A percentile compares a stretch with the other conserved stretches of the same genome.
phyloP scores from a whole-genome alignment of 2,113 vertebrate genomes.

The Psammodynastes pulverulentus region DNA sequence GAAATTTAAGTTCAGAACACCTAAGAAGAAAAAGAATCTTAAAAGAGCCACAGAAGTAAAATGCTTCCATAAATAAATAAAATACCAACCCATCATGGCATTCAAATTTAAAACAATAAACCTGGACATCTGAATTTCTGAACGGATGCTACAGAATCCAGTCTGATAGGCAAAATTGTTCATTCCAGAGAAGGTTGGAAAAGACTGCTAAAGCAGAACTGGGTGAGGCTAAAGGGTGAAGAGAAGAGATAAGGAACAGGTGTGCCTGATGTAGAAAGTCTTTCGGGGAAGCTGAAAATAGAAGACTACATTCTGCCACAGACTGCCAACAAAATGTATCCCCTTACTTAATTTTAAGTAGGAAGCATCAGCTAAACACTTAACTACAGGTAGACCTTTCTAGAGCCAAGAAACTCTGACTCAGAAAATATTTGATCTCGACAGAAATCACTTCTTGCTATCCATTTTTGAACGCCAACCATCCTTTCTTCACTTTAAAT shows the following conservation, averaged over 20 bases:
- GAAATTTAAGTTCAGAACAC: not conserved
- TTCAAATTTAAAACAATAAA: not conserved
- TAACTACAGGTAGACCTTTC: not conserved
- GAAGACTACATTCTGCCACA: not conserved
- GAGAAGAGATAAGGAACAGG: not conserved
- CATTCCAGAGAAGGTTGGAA: not conserved
- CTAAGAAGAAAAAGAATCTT: not conserved
- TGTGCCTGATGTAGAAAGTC: not conserved
- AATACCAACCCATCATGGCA: not conserved
- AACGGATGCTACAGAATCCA: not conserved
- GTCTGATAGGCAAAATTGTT: not conserved
- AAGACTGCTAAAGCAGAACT: not conserved
- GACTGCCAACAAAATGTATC: not conserved
- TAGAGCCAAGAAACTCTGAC: not conserved
- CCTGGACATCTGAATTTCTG: not conserved
- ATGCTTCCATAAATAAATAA: not conserved
- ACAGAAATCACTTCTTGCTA: not conserved
- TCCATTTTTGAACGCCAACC: too few species aligned
- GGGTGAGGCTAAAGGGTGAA: not conserved
- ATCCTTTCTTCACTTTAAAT: too few species aligned
- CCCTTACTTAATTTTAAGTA: not conserved
- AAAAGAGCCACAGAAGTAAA: not conserved
- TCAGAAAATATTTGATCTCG: not conserved
- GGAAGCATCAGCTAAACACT: not conserved
- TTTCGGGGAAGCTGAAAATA: not conserved